Evolutionary conservation across 2,888 invertebrate genomes (phyloP).

Genomic region (Tromatobia lineatoria): DNA sequence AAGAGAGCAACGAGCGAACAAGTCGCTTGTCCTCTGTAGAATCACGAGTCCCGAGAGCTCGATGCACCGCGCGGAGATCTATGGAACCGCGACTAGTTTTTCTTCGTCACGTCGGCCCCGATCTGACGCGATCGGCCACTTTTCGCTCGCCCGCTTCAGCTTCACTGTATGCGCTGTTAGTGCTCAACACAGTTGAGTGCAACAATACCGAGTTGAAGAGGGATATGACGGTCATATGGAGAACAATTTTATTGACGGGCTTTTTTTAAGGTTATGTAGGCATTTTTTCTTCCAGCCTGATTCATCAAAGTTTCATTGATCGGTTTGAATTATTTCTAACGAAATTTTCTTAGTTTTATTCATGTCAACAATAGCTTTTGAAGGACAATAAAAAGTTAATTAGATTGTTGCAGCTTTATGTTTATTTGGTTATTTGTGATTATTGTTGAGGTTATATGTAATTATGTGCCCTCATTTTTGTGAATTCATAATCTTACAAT

Average conservation of each 20-base stretch:
- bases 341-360: too few relatives aligned
- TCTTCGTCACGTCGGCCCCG: conserved; percentile 71
- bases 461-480: too few relatives aligned
- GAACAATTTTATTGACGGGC: neutral
- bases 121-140: conserved; percentile 77
- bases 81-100: conserved; percentile 82
- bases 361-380: too few relatives aligned
- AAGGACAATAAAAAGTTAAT: too few relatives aligned
- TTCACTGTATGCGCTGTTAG: neutral
- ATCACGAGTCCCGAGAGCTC: conserved; percentile 23
- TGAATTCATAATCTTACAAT: too few relatives aligned
- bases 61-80: conserved; percentile 75
- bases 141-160: conserved; percentile 46
- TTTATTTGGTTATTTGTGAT: too few relatives aligned
- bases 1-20: conserved; percentile 51
- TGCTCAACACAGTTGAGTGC: neutral
- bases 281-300: neutral
- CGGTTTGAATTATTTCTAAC: too few relatives aligned
- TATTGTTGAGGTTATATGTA: too few relatives aligned
- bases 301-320: too few relatives aligned
- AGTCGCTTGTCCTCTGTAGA: conserved; percentile 34
- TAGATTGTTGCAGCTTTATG: too few relatives aligned
- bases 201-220: neutral
- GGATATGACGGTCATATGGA: neutral
- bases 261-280: too few relatives aligned